phyloP scores from a whole-genome alignment of 2,797 vertebrate genomes.

The Iguana delicatissima region DNA sequence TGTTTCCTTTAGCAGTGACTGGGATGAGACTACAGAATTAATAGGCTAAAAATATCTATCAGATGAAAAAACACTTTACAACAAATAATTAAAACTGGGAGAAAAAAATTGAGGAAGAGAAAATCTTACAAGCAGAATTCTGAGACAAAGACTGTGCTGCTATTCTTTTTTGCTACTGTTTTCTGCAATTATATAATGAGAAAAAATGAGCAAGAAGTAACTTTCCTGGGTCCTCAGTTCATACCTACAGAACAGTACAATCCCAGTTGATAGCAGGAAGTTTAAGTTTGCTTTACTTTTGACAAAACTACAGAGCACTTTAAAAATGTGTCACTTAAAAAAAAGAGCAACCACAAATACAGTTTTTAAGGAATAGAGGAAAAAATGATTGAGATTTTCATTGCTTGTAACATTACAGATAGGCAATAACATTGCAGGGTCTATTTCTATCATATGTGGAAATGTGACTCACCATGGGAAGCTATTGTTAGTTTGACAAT shows the following conservation, averaged over 20 bases:
- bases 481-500: conserved; percentile 74
- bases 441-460: conserved; percentile 9
- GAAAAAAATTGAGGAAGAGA: background rate
- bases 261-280: background rate
- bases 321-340: background rate
- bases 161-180: background rate
- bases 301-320: background rate
- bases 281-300: background rate
- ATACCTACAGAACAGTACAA: background rate
- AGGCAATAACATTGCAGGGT: background rate
- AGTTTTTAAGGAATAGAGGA: background rate
- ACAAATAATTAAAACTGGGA: background rate
- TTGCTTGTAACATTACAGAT: background rate
- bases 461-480: conserved; percentile 78
- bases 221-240: background rate
- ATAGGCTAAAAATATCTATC: background rate
- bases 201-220: background rate
- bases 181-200: background rate
- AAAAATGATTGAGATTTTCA: background rate
- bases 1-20: background rate
- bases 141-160: background rate
- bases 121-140: background rate
- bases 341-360: background rate
- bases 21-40: background rate
- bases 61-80: background rate